These are phyloP conservation scores for Sardinella longiceps DNA, from an alignment of 2,797 vertebrate genomes.

Conservation along the genomic window DNA sequence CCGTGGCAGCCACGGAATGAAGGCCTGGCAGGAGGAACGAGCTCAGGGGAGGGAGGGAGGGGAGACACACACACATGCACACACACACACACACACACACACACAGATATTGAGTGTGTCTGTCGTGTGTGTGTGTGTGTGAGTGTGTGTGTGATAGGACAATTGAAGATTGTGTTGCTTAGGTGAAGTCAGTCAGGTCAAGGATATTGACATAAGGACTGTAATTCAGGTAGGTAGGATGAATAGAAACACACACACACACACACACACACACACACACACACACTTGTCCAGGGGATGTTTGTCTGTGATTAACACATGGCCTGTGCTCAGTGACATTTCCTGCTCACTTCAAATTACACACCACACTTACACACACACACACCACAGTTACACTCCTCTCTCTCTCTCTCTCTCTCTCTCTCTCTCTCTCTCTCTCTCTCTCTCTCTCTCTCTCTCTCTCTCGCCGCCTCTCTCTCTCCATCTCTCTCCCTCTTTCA, in stretches of 20 bases:
- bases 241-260: neutral
- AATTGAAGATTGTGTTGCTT: too few species aligned
- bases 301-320: neutral
- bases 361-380: neutral
- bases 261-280: neutral
- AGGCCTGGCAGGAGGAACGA: conserved; percentile 39
- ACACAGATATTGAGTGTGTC: too few species aligned
- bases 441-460: too few species aligned
- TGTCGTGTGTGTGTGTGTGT: too few species aligned
- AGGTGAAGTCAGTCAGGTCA: too few species aligned
- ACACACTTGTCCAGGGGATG: neutral
- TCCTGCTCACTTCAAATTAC: neutral
- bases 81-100: too few species aligned
- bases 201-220: neutral
- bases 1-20: conserved; percentile 44
- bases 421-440: too few species aligned
- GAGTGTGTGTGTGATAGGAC: too few species aligned
- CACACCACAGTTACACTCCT: neutral
- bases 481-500: too few species aligned
- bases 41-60: too few species aligned
- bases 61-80: conserved; percentile 12
- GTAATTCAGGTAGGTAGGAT: neutral
- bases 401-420: neutral
- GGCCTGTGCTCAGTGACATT: conserved; percentile 3
- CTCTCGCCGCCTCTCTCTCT: too few species aligned